Conservation (phyloP, 2,113 vertebrate species). For the Penelope pileata region DNA sequence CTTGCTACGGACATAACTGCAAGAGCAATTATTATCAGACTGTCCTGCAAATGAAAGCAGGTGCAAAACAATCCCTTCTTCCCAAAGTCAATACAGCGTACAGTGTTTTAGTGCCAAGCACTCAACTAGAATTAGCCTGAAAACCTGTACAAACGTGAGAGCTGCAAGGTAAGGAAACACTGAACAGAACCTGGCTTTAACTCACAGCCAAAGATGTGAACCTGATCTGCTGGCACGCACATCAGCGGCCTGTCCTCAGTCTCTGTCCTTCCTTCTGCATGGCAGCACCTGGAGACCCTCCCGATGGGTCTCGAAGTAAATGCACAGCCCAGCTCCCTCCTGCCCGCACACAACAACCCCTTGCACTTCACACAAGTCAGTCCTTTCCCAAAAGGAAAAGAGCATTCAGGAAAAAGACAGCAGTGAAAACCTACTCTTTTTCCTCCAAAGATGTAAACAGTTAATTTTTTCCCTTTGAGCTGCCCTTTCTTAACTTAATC, state of each 20-base stretch:
- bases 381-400: not conserved
- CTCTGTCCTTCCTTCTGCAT: not conserved
- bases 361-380: not conserved
- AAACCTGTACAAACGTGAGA: not conserved
- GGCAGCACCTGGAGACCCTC: not conserved
- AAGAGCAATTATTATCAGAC: not conserved
- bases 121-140: not conserved
- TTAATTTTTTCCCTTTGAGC: conserved; percentile 6
- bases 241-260: not conserved
- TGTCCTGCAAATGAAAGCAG: not conserved
- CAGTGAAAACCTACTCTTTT: not conserved
- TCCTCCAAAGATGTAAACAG: not conserved
- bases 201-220: not conserved
- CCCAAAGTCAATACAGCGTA: not conserved
- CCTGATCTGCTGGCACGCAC: not conserved
- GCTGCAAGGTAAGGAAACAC: not conserved
- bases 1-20: conserved; percentile 4
- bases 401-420: not conserved
- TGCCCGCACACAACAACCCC: not conserved
- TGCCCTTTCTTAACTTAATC: conserved; percentile 56
- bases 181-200: not conserved
- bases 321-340: not conserved
- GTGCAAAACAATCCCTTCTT: not conserved
- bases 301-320: not conserved
- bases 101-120: not conserved